Evolutionary conservation across 2,888 invertebrate species (phyloP), one percentile per base, ranked within the genome.

Genomic region (Cinara cedri): DNA sequence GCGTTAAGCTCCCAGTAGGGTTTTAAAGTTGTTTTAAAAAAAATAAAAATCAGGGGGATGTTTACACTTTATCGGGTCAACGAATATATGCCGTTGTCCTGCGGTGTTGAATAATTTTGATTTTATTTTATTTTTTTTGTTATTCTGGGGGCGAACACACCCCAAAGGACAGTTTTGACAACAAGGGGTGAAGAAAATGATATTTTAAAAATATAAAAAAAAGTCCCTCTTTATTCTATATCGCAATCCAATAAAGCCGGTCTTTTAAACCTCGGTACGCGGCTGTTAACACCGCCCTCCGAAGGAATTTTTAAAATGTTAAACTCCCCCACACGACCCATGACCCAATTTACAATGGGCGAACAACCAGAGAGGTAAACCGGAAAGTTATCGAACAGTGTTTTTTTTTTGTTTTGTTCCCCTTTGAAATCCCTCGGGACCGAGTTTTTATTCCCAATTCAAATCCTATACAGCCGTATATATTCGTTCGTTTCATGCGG

Each of bases 181-280:
- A 68, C 57, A 21, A 68, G 76, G 75, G 76, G 76, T 68, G 68
- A 14, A 46, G 76, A 78, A 78, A 76, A 78, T 78, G 68, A 78
- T 78, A 78, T 78, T 78, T 76, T 78, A 78, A 78, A 76, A 78
- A 78, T 72, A 76, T 76, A 78, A 49, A 44, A 46, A 72, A 65
- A 76, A 51, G 60, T 60, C 76, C 76, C 68, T 78, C 60, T 68
- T 68, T 70, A 60, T 68, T 78, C 68, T 42, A 60, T 42, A 60
- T 66, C 75, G 21, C 57, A 78, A 78, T 68, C 76, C 76, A 78
- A 78, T 78, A 78, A 78, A 78, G 34, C 66, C 9, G 68, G 76
- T 57, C 57, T 78, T 78, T 68, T 68, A 78, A 78, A 78, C 68
- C 76, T 78, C 76, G 34, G 68, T 49, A 19, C 60, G 49, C 76